Evolutionary conservation across 2,888 invertebrate genomes (phyloP).

Genomic region (Cistogaster globosa): DNA sequence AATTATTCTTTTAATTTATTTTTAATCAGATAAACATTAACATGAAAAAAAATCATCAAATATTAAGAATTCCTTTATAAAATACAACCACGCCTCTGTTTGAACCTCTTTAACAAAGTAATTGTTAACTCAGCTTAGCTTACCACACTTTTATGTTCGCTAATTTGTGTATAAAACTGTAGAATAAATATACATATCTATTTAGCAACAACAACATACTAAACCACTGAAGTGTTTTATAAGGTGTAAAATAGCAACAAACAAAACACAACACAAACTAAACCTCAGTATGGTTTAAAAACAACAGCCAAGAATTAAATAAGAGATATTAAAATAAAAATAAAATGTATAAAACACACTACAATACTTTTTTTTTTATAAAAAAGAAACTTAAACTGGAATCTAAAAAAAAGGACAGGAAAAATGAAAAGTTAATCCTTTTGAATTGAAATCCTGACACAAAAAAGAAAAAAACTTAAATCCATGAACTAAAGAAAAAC

Average conservation of each 20-base stretch:
- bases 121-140: conserved; percentile 65
- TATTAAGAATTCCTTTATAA: neutral
- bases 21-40: too few species aligned
- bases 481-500: neutral
- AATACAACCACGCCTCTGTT: neutral
- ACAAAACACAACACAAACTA: conserved; percentile 39
- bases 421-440: conserved; percentile 82
- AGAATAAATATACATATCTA: conserved; percentile 4
- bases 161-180: conserved; percentile 69
- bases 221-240: conserved; percentile 58
- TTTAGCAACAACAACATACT: conserved; percentile 16
- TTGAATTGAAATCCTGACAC: conserved; percentile 81
- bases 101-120: conserved; percentile 43
- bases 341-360: conserved; percentile 1
- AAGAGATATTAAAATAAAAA: conserved; percentile 4
- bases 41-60: too few species aligned
- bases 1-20: too few species aligned
- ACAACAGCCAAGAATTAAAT: conserved; percentile 39
- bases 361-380: neutral
- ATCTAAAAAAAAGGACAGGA: conserved; percentile 46
- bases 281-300: conserved; percentile 58
- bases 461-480: conserved; percentile 41
- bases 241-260: conserved; percentile 63
- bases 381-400: conserved; percentile 5
- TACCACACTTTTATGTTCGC: conserved; percentile 69